Evolutionary conservation across 2,113 vertebrate species (phyloP).

Genomic region (Chauna torquata): DNA sequence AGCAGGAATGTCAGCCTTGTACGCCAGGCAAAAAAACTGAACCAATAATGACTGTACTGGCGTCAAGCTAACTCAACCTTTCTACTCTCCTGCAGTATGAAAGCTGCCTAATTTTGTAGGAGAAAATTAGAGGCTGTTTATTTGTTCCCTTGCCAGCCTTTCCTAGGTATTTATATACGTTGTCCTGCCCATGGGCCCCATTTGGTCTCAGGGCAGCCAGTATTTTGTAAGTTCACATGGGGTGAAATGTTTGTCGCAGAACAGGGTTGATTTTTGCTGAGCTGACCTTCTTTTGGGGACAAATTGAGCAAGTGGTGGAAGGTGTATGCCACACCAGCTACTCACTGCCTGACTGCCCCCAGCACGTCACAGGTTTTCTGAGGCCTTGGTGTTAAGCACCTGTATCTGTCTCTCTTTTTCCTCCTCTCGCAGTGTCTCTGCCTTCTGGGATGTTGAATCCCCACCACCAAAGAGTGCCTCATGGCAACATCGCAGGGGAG

Average conservation of each 20-base stretch:
- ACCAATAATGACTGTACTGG: background rate
- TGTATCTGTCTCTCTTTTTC: background rate
- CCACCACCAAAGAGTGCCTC: background rate
- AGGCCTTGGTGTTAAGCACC: background rate
- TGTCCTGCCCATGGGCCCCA: background rate
- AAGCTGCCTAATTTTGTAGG: background rate
- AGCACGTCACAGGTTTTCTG: background rate
- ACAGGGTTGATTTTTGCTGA: constrained; percentile 25
- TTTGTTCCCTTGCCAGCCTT: background rate
- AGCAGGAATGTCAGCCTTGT: background rate
- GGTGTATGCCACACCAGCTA: background rate
- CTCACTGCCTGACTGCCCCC: background rate
- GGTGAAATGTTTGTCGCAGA: background rate
- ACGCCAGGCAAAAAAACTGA: background rate
- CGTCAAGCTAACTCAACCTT: background rate
- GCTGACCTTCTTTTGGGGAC: constrained; percentile 3
- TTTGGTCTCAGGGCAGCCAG: background rate
- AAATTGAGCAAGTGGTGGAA: constrained; percentile 1
- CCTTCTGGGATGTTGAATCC: background rate
- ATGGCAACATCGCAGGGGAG: background rate
- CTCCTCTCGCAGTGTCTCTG: background rate
- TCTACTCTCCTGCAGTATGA: background rate
- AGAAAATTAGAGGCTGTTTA: constrained; percentile 36
- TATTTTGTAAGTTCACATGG: constrained; percentile 8
- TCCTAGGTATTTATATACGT: background rate